Evolutionary conservation across 2,888 invertebrate genomes (phyloP).

Genomic region (Gnatocerus cornutus): DNA sequence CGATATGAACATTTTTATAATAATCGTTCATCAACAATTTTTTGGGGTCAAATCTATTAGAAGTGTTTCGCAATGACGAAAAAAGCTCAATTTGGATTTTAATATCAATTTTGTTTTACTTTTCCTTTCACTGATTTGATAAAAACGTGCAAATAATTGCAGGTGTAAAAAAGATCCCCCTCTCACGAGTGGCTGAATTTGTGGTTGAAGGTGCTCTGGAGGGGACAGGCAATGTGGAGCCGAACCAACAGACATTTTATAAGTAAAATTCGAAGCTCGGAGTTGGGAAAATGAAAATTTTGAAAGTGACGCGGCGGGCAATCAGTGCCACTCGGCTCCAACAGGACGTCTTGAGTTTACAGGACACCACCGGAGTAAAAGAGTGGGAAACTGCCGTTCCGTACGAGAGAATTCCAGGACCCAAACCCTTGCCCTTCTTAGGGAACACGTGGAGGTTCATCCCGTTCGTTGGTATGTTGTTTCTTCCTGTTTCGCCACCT

Average conservation of each 20-base stretch:
- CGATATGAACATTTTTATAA: background rate
- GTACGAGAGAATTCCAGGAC: constrained; percentile 76
- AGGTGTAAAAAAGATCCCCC: too few relatives aligned
- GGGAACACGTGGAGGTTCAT: constrained; percentile 79
- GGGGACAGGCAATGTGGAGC: background rate
- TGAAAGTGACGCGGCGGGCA: constrained; percentile 42
- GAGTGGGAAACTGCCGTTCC: constrained; percentile 68
- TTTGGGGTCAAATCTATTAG: background rate
- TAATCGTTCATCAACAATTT: background rate
- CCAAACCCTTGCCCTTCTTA: constrained; percentile 75
- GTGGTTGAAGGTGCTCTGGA: background rate
- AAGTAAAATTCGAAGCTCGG: background rate
- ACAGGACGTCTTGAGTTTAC: background rate
- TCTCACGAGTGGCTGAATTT: background rate
- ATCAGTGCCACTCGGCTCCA: background rate
- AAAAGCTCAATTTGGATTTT: too few relatives aligned
- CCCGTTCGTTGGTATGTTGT: constrained; percentile 75
- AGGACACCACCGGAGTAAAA: constrained; percentile 49
- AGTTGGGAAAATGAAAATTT: constrained; percentile 4
- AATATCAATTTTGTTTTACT: too few relatives aligned
- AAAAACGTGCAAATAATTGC: too few relatives aligned
- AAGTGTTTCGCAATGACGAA: background rate
- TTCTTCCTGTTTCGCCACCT: too few relatives aligned
- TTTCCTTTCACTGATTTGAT: too few relatives aligned
- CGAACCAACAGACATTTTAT: too few relatives aligned